Base-by-base conservation (phyloP, 2,113 vertebrate genomes). In the Aphelocoma coerulescens region DNA sequence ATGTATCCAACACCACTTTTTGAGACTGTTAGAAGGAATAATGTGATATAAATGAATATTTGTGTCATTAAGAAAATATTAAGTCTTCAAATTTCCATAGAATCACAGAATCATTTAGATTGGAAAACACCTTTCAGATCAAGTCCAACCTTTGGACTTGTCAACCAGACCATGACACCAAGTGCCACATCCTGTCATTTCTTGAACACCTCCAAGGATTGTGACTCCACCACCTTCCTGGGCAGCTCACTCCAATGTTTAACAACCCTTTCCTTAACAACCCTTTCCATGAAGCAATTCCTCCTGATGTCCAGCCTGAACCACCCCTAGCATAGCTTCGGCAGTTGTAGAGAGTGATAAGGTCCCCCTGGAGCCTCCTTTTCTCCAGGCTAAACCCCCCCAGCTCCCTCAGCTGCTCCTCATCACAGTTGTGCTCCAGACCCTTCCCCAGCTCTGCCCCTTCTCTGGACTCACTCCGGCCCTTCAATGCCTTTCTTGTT, bases 341-440 rank as follows among this genome's bases (percentile, higher is more conserved):
- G 35, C 27, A 20, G 10, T 28, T 51, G 13, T 6, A 44, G 22
- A 43, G 43, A 7, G 4, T 16, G 10, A 9, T 33, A 23, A 65
- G 4, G 17, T 58, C 9, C 4, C 7, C 21, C 5, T 2, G 0
- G 26, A 43, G 15, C 6, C 3, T 66, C 15, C 35, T 13, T 73
- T 37, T 35, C 35, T 20, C 8, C 26, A 57, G 21, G 14, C 6
- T 1, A 2, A 51, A 33, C 51, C 28, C 3, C 10, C 27, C 32
- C 51, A 58, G 32, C 32, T 80, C 21, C 43, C 58, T 14, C 76
- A 88, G 32, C 26, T 33, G 35, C 12, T 43, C 32, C 76, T 37
- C 59, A 44, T 5, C 32, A 43, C 3, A 9, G 9, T 5, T 51
- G 37, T 41, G 35, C 32, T 51, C 68, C 52, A 66, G 15, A 65